Percentiles rank a stretch among this genome's conserved stretches.
Evolutionary conservation across 2,113 vertebrate species (phyloP).

Genomic region (Oreocharis arfaki): DNA sequence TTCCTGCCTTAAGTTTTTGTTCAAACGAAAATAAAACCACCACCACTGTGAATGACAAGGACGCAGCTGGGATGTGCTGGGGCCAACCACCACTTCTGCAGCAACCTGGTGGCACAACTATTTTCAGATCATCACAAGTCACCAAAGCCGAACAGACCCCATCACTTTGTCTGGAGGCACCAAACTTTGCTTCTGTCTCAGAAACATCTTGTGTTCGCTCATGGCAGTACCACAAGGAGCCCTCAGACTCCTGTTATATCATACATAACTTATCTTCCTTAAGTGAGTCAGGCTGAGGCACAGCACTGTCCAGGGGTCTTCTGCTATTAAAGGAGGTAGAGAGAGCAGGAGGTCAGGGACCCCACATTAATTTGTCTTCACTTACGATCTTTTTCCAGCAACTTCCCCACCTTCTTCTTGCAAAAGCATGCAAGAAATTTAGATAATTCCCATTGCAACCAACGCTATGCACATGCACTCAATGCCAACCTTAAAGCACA

Average conservation of each 20-base stretch:
- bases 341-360: neutral
- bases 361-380: neutral
- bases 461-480: accelerated
- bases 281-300: neutral
- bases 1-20: neutral
- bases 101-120: neutral
- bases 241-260: accelerated
- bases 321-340: neutral
- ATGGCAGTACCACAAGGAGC: neutral
- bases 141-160: neutral
- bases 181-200: neutral
- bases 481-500: neutral
- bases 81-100: neutral
- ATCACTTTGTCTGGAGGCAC: neutral
- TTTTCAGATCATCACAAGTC: neutral
- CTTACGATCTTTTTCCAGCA: neutral
- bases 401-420: neutral
- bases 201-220: neutral
- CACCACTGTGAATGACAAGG: accelerated
- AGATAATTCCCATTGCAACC: neutral
- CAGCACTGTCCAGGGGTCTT: neutral
- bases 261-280: neutral
- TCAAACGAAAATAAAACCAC: neutral
- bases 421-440: neutral
- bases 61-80: neutral